Base-by-base conservation (phyloP, 2,113 vertebrate genomes). In the Setophaga petechia region DNA sequence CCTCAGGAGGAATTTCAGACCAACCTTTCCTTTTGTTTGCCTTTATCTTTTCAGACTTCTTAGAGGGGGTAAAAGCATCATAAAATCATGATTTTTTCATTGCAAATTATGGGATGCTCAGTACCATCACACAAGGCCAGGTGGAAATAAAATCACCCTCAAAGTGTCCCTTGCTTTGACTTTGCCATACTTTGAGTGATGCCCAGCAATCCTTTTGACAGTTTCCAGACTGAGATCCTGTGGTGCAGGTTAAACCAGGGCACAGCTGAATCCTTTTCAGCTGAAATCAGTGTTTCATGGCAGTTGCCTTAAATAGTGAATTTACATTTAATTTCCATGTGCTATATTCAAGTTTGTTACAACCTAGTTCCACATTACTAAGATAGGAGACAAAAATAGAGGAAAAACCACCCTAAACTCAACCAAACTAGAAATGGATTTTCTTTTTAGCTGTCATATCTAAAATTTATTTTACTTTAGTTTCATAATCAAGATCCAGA, bases 271-370 rank as follows among this genome's bases (percentile, higher is more conserved):
- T 67, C 47, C 74, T 52, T 37, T 73, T 39, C 91, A 83, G 87
- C 85, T 90, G 75, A 87, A 87, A 62, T 83, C 67, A 58, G 41
- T 68, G 39, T 87, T 94, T 87, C 74, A 37, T 30, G 33, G 82
- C 78, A 91, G 72, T 84, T 85, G 66, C 87, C 55, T 93, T 87
- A 89, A 91, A 93, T 43, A 95, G 85, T 28, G 55, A 47, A 95
- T 94, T 89, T 91, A 85, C 81, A 95, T 89, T 95, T 85, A 31
- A 97, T 95, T 87, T 95, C 84, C 91, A 85, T 73, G 52, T 80
- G 68, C 72, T 93, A 88, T 83, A 80, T 20, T 49, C 68, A 87
- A 85, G 51, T 71, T 94, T 80, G 47, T 66, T 87, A 90, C 83
- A 94, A 94, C 72, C 90, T 63, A 59, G 67, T 93, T 95, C 57